phyloP scores from a whole-genome alignment of 1,140 invertebrate species.

The Gryon sp. region DNA sequence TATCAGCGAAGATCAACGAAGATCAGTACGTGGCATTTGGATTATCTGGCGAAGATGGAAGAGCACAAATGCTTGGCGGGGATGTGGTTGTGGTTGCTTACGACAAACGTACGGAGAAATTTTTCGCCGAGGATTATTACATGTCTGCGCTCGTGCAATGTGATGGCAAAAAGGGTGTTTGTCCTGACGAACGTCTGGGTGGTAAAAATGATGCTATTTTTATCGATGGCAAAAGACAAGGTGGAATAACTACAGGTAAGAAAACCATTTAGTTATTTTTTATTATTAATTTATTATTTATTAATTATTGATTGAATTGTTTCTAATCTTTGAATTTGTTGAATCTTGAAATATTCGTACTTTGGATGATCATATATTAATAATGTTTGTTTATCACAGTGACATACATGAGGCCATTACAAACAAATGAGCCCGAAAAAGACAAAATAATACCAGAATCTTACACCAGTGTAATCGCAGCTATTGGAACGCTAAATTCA shows the following conservation, averaged over 20 bases:
- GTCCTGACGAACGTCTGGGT: slow-evolving; percentile 89
- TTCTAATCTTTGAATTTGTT: too few species aligned
- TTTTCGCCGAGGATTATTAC: slow-evolving; percentile 91
- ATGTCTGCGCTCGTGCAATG: slow-evolving; percentile 91
- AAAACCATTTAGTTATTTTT: too few species aligned
- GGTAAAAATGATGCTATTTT: slow-evolving; percentile 89
- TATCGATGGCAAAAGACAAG: slow-evolving; percentile 85
- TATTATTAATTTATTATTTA: too few species aligned
- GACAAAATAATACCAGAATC: slow-evolving; percentile 85
- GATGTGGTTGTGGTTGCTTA: slow-evolving; percentile 92
- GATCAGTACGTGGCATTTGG: slow-evolving; percentile 95
- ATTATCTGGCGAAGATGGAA: slow-evolving; percentile 86
- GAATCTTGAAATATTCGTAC: too few species aligned
- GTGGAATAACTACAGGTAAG: slow-evolving; percentile 88
- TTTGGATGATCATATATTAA: too few species aligned
- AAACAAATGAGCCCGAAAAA: slow-evolving; percentile 86
- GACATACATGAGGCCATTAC: slow-evolving; percentile 86
- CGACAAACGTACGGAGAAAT: slow-evolving; percentile 84
- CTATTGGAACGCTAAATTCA: slow-evolving; percentile 90
- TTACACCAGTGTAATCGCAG: slow-evolving; percentile 90
- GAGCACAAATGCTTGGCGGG: slow-evolving; percentile 86
- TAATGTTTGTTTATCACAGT: slow-evolving; percentile 73
- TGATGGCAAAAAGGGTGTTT: slow-evolving; percentile 90
- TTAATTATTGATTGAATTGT: too few species aligned
- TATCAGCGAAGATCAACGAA: slow-evolving; percentile 87